Evolutionary conservation across 2,888 invertebrate species (phyloP), one percentile per base, ranked within the genome.

Genomic region (Phragmatobia fuliginosa): DNA sequence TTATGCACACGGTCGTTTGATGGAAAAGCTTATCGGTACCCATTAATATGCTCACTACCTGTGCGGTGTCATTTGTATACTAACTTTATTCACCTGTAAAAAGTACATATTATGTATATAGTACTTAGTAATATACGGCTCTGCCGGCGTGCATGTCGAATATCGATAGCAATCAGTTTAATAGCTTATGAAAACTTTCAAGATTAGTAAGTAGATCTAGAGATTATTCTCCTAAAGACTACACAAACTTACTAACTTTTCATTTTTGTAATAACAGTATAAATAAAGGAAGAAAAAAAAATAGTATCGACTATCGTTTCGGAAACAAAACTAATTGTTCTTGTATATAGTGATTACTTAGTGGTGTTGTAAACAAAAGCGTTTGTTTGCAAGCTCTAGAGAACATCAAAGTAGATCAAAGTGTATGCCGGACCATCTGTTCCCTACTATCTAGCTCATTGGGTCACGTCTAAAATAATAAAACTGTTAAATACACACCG

Each of bases 361-460:
- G 16, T 56, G 28, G 41, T 31, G 41, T 38, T 62, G 28, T 62
- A 38, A 41, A 64, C 33, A 18, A 33, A 63, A 33, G 6, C 32
- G 45, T 60, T 64, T 36, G 68, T 64, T 68, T 38, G 41, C 38
- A 38, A 25, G 33, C 45, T 60, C 65, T 67, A 71, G 72, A 60
- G 62, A 68, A 67, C 73, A 78, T 74, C 72, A 76, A 78, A 78
- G 80, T 72, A 67, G 71, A 78, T 74, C 73, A 76, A 78, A 78
- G 80, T 73, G 68, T 74, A 73, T 65, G 62, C 67, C 72, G 78
- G 61, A 71, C 69, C 83, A 82, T 82, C 85, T 83, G 80, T 72
- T 76, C 70, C 72, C 67, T 67, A 68, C 73, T 75, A 84, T 81
- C 82, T 86, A 79, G 84, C 80, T 86, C 86, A 88, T 81, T 88